A percentile compares a stretch with the other conserved stretches of the same genome.
Evolutionary conservation across 2,888 invertebrate species (phyloP).

Genomic region (Eupithecia pulchellata): DNA sequence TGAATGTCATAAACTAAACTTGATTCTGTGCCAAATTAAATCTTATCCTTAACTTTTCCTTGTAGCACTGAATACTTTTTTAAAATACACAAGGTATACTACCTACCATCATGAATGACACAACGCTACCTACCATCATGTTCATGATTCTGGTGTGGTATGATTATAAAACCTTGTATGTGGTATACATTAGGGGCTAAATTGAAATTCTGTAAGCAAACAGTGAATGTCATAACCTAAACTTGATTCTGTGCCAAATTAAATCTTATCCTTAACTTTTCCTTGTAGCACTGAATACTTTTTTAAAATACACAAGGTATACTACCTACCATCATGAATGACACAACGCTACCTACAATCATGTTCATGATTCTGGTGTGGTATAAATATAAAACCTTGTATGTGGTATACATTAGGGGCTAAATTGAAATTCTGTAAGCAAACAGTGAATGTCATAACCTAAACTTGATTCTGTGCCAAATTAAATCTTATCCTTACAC

Average conservation of each 20-base stretch:
- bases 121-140: no score
- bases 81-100: slow-evolving; percentile 21
- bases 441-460: slow-evolving; percentile 31
- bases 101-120: no score
- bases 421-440: slow-evolving; percentile 39
- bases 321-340: no score
- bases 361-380: no score
- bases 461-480: slow-evolving; percentile 53
- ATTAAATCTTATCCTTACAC: slow-evolving; percentile 33
- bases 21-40: slow-evolving; percentile 53
- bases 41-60: no score
- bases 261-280: slow-evolving; percentile 19
- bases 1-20: slow-evolving; percentile 35
- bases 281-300: no score
- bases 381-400: no score
- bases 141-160: no score
- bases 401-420: no score
- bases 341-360: no score
- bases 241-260: slow-evolving; percentile 54
- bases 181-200: slow-evolving; percentile 20
- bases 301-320: slow-evolving; percentile 37
- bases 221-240: slow-evolving; percentile 29
- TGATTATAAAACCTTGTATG: no score
- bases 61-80: slow-evolving; percentile 43
- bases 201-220: slow-evolving; percentile 38